phyloP scores from a whole-genome alignment of 1,140 invertebrate genomes.

The Megalopta genalis region DNA sequence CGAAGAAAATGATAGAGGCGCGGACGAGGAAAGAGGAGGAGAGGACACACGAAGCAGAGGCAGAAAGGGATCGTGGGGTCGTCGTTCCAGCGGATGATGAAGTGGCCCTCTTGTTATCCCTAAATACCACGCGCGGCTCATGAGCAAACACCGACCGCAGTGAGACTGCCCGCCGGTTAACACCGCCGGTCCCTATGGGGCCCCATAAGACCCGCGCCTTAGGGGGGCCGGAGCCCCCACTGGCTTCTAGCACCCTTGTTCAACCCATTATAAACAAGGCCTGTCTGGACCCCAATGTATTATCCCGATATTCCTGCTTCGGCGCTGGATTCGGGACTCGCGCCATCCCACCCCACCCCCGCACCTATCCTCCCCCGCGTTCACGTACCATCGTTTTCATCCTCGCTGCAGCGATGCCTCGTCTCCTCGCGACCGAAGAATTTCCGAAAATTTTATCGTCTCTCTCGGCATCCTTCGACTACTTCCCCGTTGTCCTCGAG shows the following conservation, averaged over 20 bases:
- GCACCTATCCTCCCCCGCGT: constrained; percentile 68
- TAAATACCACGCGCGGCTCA: constrained; percentile 78
- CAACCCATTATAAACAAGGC: constrained; percentile 79
- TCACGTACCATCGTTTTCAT: constrained; percentile 37
- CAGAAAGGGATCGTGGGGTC: constrained; percentile 63
- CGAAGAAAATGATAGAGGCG: constrained; percentile 36
- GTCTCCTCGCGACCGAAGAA: background rate
- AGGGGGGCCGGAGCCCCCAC: constrained; percentile 76
- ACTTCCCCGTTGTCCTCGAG: too few species aligned
- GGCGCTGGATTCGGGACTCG: constrained; percentile 54
- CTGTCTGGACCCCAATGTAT: constrained; percentile 73
- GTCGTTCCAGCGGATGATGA: constrained; percentile 74
- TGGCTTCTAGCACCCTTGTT: constrained; percentile 80
- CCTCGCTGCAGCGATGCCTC: constrained; percentile 31
- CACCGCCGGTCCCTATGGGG: constrained; percentile 69
- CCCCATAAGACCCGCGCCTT: constrained; percentile 71
- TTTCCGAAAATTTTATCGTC: too few species aligned
- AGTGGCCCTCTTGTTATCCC: constrained; percentile 79
- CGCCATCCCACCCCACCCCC: constrained; percentile 32
- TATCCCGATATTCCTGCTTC: constrained; percentile 67
- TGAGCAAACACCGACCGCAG: constrained; percentile 77
- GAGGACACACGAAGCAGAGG: constrained; percentile 23
- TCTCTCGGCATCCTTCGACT: too few species aligned
- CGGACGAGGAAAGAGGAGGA: background rate
- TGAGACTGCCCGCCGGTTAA: constrained; percentile 75